Conservation (phyloP, 1,140 invertebrate genomes). For the Drosophila malerkotliana region DNA sequence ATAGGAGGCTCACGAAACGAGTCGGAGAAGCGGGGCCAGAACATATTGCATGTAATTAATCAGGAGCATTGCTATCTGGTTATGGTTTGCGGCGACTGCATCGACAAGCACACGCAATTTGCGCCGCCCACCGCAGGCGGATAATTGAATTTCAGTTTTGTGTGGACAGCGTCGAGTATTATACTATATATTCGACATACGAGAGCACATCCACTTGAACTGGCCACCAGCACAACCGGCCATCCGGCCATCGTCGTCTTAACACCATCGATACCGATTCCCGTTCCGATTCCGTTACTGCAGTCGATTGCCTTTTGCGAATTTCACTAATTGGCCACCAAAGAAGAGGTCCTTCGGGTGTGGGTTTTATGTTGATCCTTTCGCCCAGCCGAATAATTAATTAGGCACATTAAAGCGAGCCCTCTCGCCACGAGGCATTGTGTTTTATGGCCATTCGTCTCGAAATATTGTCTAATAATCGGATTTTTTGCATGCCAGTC, state of each 20-base stretch:
- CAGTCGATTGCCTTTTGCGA: conserved; percentile 39
- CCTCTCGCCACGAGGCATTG: conserved; percentile 38
- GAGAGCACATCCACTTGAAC: conserved; percentile 8
- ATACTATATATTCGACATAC: conserved; percentile 19
- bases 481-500: conserved; percentile 30
- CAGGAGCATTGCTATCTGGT: conserved; percentile 48
- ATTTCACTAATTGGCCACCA: conserved; percentile 24
- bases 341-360: background rate
- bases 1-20: conserved; percentile 25
- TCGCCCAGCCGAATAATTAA: conserved; percentile 54
- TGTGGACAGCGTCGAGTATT: conserved; percentile 7
- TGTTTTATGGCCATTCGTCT: conserved; percentile 56
- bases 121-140: conserved; percentile 40
- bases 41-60: conserved; percentile 78
- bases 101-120: conserved; percentile 49
- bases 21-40: conserved; percentile 20
- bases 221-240: background rate
- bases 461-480: conserved; percentile 47
- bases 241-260: conserved; percentile 21
- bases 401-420: conserved; percentile 53
- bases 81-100: conserved; percentile 48
- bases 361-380: conserved; percentile 54
- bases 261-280: background rate
- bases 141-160: conserved; percentile 62
- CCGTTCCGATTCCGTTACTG: conserved; percentile 10